phyloP scores from a whole-genome alignment of 2,113 vertebrate species.

The Otus sunia region DNA sequence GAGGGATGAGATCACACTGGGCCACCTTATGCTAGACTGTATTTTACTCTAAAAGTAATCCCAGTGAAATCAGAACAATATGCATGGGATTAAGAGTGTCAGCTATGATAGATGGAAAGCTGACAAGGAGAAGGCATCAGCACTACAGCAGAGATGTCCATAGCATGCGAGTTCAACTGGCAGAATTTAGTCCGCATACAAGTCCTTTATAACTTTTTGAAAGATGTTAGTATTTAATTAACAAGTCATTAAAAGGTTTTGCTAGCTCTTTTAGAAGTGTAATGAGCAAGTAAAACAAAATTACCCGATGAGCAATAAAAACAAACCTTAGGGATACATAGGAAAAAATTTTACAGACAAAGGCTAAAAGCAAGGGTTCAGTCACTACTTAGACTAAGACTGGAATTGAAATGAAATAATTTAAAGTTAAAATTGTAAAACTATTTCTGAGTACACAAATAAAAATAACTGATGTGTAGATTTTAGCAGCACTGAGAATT shows the following conservation, averaged over 20 bases:
- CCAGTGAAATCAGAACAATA: neutral
- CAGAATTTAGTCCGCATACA: neutral
- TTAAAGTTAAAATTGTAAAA: neutral
- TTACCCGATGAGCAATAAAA: neutral
- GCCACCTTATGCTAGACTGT: neutral
- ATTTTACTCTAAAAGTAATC: neutral
- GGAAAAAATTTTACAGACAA: neutral
- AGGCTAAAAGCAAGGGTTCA: neutral
- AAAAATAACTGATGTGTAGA: neutral
- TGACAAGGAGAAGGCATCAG: neutral
- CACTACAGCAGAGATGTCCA: neutral
- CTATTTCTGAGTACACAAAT: neutral
- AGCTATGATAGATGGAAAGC: neutral
- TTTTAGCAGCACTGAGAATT: neutral
- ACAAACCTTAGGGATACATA: neutral
- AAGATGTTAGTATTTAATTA: neutral
- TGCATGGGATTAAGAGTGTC: neutral
- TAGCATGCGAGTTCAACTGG: neutral
- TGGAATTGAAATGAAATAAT: neutral
- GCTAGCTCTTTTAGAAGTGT: neutral
- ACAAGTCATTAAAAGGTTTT: neutral
- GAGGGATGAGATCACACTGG: neutral
- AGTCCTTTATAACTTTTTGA: neutral
- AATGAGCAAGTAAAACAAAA: neutral
- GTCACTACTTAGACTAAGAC: neutral